Percentiles rank a stretch among this genome's conserved stretches.
Conservation (phyloP, 2,113 vertebrate species). For the Saguinus imperator region DNA sequence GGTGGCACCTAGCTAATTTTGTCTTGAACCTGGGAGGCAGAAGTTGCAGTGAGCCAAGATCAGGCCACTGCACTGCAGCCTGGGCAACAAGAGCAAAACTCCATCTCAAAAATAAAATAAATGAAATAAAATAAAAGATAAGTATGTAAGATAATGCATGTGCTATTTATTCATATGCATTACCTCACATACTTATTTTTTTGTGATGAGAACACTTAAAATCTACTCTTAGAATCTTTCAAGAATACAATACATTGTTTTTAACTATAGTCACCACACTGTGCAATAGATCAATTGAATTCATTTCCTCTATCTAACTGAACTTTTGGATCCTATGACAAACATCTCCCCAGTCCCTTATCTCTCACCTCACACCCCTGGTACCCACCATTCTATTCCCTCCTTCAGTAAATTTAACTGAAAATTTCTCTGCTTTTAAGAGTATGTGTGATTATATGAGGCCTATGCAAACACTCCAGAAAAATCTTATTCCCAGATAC, state of each 20-base stretch:
- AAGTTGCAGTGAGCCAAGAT: too few species aligned
- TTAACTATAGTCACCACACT: neutral
- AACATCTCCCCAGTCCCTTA: neutral
- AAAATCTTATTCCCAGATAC: neutral
- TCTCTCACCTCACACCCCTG: neutral
- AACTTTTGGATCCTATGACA: neutral
- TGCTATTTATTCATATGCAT: neutral
- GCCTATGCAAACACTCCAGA: neutral
- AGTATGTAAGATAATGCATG: too few species aligned
- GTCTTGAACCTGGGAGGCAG: too few species aligned
- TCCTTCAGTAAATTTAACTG: neutral
- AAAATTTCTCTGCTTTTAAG: neutral
- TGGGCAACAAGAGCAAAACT: too few species aligned
- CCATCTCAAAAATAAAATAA: too few species aligned
- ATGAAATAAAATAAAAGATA: too few species aligned
- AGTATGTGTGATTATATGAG: neutral
- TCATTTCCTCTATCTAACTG: neutral
- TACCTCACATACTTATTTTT: neutral
- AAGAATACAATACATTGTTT: neutral
- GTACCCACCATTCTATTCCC: neutral
- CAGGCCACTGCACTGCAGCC: too few species aligned
- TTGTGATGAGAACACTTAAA: neutral
- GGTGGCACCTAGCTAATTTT: too few species aligned
- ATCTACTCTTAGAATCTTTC: neutral
- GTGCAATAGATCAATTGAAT: neutral